Percentiles rank a stretch among this genome's conserved stretches.
Conservation (phyloP, 2,113 vertebrate species). For the Anhinga anhinga region DNA sequence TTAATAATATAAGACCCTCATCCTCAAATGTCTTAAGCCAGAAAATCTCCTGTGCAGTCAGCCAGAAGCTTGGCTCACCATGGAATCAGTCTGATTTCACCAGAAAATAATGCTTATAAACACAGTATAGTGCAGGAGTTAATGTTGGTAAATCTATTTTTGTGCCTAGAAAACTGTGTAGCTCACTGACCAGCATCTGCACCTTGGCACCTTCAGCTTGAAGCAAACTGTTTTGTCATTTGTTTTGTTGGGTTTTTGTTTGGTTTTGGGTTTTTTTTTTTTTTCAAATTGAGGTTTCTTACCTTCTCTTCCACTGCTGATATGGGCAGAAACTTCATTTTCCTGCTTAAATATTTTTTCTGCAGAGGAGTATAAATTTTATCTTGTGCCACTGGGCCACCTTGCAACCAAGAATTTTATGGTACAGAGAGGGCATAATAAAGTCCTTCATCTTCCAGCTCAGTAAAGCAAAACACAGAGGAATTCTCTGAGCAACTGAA, state of each 20-base stretch:
- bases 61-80: fast-evolving
- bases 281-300: background rate
- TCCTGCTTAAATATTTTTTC: background rate
- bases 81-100: background rate
- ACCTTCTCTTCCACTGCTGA: background rate
- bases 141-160: background rate
- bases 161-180: background rate
- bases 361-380: background rate
- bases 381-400: background rate
- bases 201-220: background rate
- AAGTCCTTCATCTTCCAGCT: slow-evolving; percentile 36
- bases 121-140: background rate
- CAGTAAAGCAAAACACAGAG: slow-evolving; percentile 36
- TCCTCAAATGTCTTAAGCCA: background rate
- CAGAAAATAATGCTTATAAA: background rate
- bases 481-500: background rate
- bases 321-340: background rate
- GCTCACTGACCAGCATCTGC: background rate
- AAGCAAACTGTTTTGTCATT: background rate
- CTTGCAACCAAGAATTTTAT: background rate
- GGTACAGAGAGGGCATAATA: background rate
- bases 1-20: background rate
- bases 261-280: background rate
- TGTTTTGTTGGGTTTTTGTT: background rate
- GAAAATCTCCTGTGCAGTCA: background rate